Base-by-base conservation (phyloP, 2,888 invertebrate species). In the Acanthosepion lycidas region DNA sequence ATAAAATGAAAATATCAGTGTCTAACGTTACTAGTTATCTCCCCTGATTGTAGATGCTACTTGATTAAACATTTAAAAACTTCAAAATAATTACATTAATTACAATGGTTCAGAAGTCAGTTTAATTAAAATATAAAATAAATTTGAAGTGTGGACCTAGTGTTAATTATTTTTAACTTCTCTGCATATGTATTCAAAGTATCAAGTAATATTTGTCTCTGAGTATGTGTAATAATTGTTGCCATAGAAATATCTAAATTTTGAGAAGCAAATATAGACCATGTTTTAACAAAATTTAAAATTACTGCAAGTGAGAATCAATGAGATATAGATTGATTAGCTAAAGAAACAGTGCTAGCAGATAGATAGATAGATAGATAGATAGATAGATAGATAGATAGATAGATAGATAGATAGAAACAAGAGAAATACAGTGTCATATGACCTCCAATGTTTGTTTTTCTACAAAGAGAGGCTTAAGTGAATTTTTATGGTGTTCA, bases 361-460 rank as follows among this genome's bases (percentile, higher is more conserved):
- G 33, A 78, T 78, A 78, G 78, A 78, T 78, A n/a, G 78, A n/a
- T 15, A n/a, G n/a, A 78, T 33, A 78, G 78, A 78, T 33, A 78
- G 78, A 78, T 33, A 78, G 78, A 78, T 78, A 78, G 78, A 33
- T 33, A 78, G 78, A 78, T 78, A 78, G 78, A 78, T 78, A 78
- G 64, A 64, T 64, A 64, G 64, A 28, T 26, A 78, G 78, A 78
- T n/a, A n/a, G n/a, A 78, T n/a, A 8, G 3, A 78, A 78, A 8
- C 78, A 78, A 78, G n/a, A 78, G 78, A 33, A 78, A 78, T 78
- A n/a, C n/a, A n/a, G 78, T 78, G 78, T 78, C n/a, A 78, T 78
- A n/a, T n/a, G 15, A n/a, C 12, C 12, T 33, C 78, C n/a, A 78
- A 23, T 12, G 8, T 78, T n/a, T 33, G 12, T n/a, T 9, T 78